Evolutionary conservation across 2,888 invertebrate genomes (phyloP).

Genomic region (Drosophila paranaensis): DNA sequence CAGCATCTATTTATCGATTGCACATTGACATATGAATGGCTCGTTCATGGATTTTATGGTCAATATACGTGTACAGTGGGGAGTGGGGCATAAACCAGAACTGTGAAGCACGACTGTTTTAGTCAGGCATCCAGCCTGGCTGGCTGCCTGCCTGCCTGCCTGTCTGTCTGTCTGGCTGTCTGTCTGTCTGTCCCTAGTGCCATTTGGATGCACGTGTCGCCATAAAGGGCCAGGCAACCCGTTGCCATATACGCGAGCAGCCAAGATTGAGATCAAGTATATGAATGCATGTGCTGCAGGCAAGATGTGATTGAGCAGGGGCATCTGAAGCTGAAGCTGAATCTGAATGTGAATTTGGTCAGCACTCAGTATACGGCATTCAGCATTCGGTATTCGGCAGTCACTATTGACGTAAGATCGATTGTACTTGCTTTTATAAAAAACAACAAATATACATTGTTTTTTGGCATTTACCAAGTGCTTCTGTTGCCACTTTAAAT

Average conservation of each 20-base stretch:
- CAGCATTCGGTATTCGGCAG: slow-evolving; percentile 36
- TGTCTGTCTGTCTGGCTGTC: not conserved
- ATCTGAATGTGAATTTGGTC: slow-evolving; percentile 13
- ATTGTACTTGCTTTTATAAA: slow-evolving; percentile 50
- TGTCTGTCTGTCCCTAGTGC: slow-evolving; percentile 11
- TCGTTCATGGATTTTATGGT: slow-evolving; percentile 39
- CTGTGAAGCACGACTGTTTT: slow-evolving; percentile 20
- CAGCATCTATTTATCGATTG: slow-evolving; percentile 23
- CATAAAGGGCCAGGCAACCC: slow-evolving; percentile 37
- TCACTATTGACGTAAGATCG: slow-evolving; percentile 64
- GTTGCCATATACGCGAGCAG: slow-evolving; percentile 45
- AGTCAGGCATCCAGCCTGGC: not conserved
- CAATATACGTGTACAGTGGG: slow-evolving; percentile 11
- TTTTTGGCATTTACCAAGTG: slow-evolving; percentile 42
- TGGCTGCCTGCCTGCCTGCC: slow-evolving; percentile 6
- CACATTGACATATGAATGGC: slow-evolving; percentile 41
- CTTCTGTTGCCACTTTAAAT: slow-evolving; percentile 64
- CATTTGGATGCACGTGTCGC: slow-evolving; percentile 29
- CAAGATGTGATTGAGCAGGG: slow-evolving; percentile 25
- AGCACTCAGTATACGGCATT: slow-evolving; percentile 29
- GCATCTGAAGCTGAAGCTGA: slow-evolving; percentile 26
- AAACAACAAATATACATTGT: slow-evolving; percentile 18
- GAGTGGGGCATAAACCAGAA: slow-evolving; percentile 12
- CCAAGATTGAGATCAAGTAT: slow-evolving; percentile 12
- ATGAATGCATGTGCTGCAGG: slow-evolving; percentile 49